These are phyloP conservation scores for Zoroaster sp. DNA, from an alignment of 53 echinoderm and acorn worm species.

Conservation along the genomic window DNA sequence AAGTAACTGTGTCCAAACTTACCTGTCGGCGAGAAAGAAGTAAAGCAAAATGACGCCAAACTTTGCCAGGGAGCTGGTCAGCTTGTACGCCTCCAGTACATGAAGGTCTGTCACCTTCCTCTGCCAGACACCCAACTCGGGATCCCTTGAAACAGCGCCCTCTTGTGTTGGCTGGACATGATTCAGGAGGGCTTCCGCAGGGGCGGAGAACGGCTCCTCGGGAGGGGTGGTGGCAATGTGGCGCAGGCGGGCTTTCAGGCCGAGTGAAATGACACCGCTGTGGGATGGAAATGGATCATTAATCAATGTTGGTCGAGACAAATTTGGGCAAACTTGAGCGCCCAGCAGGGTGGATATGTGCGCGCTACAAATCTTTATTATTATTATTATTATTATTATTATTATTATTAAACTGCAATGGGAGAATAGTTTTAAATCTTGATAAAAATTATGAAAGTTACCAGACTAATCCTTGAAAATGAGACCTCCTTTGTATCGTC, in stretches of 20 bases:
- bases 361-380: no score
- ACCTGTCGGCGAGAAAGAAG: conserved; percentile 92
- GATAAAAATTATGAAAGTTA: no score
- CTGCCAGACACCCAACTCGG: neutral
- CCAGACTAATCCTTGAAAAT: no score
- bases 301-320: neutral
- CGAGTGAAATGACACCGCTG: conserved; percentile 6
- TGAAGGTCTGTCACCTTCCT: neutral
- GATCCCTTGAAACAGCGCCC: conserved; percentile 5
- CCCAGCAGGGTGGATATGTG: no score
- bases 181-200: neutral
- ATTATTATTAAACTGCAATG: no score
- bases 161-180: conserved; percentile 17
- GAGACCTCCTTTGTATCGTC: no score
- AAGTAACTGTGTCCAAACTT: neutral
- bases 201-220: neutral
- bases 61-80: conserved; percentile 72
- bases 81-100: conserved; percentile 38
- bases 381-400: neutral
- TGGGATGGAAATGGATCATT: neutral
- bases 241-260: neutral
- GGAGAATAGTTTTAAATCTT: no score
- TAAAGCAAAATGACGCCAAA: conserved; percentile 88
- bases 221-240: conserved; percentile 1
- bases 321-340: no score